Conservation (phyloP, 2,113 vertebrate genomes). For the Synchiropus splendidus region DNA sequence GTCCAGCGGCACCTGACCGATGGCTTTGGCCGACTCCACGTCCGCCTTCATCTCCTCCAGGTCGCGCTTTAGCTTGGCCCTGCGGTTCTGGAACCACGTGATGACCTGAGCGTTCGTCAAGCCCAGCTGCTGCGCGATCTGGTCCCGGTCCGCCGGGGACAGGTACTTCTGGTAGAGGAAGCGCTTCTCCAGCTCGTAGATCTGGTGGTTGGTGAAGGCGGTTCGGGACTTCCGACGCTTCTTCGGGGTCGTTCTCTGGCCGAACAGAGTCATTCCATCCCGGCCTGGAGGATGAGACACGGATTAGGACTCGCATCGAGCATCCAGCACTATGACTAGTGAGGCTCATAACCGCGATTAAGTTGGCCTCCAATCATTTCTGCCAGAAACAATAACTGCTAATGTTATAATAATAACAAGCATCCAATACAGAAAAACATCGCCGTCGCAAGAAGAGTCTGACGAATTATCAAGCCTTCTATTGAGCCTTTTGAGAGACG, state of each 20-base stretch:
- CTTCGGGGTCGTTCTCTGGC: constrained; percentile 84
- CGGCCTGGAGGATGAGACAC: constrained; percentile 66
- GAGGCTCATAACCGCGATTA: too few relatives aligned
- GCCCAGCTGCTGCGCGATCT: constrained; percentile 91
- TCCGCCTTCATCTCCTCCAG: constrained; percentile 97
- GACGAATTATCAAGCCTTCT: too few relatives aligned
- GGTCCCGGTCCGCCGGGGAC: constrained; percentile 92
- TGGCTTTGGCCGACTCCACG: constrained; percentile 88
- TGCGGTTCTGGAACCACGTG: constrained; percentile 97
- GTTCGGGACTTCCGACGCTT: constrained; percentile 94
- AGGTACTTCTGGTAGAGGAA: constrained; percentile 96
- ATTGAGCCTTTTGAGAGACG: too few relatives aligned
- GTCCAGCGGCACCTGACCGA: constrained; percentile 78
- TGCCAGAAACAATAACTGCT: too few relatives aligned
- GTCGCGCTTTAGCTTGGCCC: constrained; percentile 92
- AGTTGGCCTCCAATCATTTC: too few relatives aligned
- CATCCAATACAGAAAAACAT: too few relatives aligned
- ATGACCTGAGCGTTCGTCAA: constrained; percentile 96
- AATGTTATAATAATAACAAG: too few relatives aligned
- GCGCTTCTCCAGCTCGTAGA: constrained; percentile 93
- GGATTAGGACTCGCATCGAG: constrained; percentile 2
- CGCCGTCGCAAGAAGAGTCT: too few relatives aligned
- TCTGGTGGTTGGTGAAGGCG: constrained; percentile 94
- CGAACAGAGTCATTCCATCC: constrained; percentile 88
- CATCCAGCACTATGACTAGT: too few relatives aligned